Conservation (phyloP, 1,140 invertebrate genomes). For the Pomacea maculata region DNA sequence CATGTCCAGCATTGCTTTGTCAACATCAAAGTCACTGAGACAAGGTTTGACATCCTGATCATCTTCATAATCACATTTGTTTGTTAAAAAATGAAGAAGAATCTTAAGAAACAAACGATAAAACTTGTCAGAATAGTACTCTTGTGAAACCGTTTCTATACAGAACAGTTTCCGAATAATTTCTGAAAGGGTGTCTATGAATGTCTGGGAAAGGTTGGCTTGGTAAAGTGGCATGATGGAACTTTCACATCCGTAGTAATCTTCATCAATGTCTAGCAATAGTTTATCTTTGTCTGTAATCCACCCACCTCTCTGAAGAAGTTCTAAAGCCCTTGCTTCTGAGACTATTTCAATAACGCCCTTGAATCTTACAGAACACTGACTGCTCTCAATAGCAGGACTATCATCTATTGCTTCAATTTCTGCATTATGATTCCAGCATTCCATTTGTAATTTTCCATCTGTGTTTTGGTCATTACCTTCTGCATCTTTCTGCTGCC, state of each 20-base stretch:
- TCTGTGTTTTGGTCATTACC: background rate
- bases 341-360: slow-evolving; percentile 29
- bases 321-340: slow-evolving; percentile 29
- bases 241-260: slow-evolving; percentile 50
- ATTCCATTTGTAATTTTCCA: background rate
- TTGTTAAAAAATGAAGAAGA: slow-evolving; percentile 19
- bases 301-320: slow-evolving; percentile 22
- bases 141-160: slow-evolving; percentile 33
- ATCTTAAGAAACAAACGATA: slow-evolving; percentile 26
- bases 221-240: slow-evolving; percentile 37
- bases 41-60: background rate
- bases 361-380: slow-evolving; percentile 28
- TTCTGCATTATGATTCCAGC: slow-evolving; percentile 5
- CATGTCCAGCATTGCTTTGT: slow-evolving; percentile 11
- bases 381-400: slow-evolving; percentile 11
- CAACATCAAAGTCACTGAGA: slow-evolving; percentile 2
- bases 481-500: background rate
- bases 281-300: slow-evolving; percentile 30
- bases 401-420: slow-evolving; percentile 15
- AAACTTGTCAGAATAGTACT: slow-evolving; percentile 34
- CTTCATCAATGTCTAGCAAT: slow-evolving; percentile 54
- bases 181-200: slow-evolving; percentile 30
- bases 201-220: slow-evolving; percentile 17
- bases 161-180: slow-evolving; percentile 38
- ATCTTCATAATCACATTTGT: slow-evolving; percentile 1